Conservation (phyloP, 2,113 vertebrate species). For the Thermophis baileyi region DNA sequence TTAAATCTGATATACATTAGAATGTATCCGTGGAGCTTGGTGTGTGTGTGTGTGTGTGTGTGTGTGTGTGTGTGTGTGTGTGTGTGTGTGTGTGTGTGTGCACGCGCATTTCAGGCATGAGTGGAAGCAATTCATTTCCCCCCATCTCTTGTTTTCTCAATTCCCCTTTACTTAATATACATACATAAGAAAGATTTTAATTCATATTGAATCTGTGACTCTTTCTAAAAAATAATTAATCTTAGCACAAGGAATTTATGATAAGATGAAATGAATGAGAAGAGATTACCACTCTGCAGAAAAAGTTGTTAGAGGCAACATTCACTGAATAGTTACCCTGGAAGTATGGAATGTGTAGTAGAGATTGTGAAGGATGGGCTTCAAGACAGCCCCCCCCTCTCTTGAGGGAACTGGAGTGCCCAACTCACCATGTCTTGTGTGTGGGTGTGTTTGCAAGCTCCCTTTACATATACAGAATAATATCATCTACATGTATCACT, state of each 20-base stretch:
- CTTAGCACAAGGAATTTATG: neutral
- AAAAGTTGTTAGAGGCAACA: neutral
- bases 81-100: neutral
- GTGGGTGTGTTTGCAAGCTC: neutral
- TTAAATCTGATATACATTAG: neutral
- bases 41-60: neutral
- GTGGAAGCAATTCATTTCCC: neutral
- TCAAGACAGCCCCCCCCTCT: neutral
- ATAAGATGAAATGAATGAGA: neutral
- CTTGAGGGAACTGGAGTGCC: neutral
- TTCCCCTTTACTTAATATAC: neutral
- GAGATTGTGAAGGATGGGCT: neutral
- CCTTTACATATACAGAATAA: neutral
- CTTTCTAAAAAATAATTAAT: neutral
- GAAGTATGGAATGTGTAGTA: neutral
- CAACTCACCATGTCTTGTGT: neutral
- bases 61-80: neutral
- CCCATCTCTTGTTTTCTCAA: neutral
- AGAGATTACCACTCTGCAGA: neutral
- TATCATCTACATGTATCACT: neutral
- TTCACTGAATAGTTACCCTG: neutral
- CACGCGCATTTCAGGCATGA: neutral
- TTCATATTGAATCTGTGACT: neutral
- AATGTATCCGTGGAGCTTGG: neutral
- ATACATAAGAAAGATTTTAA: neutral